Conservation (phyloP, 2,888 invertebrate genomes). For the Leucophenga maculata region DNA sequence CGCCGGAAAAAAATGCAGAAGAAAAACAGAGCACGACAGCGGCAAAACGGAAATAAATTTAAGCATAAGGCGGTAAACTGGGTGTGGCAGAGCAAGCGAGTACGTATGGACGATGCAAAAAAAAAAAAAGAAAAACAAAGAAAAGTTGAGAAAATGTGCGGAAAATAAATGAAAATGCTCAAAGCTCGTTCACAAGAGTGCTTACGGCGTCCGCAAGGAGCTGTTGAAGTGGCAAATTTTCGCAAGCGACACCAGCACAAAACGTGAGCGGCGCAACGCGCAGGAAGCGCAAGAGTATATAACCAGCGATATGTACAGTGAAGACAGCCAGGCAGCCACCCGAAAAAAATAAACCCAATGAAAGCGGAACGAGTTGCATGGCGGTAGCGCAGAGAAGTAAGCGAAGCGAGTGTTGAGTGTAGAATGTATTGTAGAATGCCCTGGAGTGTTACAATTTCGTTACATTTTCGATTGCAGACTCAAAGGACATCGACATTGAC, state of each 20-base stretch:
- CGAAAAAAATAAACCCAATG: slow-evolving; percentile 4
- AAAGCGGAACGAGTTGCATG: slow-evolving; percentile 22
- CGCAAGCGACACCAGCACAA: slow-evolving; percentile 63
- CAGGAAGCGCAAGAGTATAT: neutral
- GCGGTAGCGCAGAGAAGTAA: neutral
- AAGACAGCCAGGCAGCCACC: slow-evolving; percentile 1
- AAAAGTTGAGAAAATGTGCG: slow-evolving; percentile 55
- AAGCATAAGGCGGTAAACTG: slow-evolving; percentile 34
- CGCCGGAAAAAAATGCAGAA: slow-evolving; percentile 51
- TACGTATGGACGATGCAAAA: slow-evolving; percentile 28
- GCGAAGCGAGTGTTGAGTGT: slow-evolving; percentile 32
- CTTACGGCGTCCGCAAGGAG: slow-evolving; percentile 71
- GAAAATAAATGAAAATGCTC: slow-evolving; percentile 71
- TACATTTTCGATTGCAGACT: slow-evolving; percentile 23
- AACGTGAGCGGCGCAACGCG: slow-evolving; percentile 40
- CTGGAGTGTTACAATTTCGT: slow-evolving; percentile 24
- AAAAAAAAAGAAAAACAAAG: slow-evolving; percentile 27
- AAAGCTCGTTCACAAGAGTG: slow-evolving; percentile 71
- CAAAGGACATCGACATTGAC: slow-evolving; percentile 22
- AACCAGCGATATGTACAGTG: slow-evolving; percentile 4
- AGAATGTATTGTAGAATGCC: neutral
- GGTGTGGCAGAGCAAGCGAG: slow-evolving; percentile 39
- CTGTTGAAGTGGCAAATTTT: slow-evolving; percentile 72
- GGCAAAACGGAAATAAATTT: slow-evolving; percentile 54
- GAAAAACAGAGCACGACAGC: slow-evolving; percentile 35